Base-by-base conservation (phyloP, 2,113 vertebrate species). In the Tiliqua scincoides region DNA sequence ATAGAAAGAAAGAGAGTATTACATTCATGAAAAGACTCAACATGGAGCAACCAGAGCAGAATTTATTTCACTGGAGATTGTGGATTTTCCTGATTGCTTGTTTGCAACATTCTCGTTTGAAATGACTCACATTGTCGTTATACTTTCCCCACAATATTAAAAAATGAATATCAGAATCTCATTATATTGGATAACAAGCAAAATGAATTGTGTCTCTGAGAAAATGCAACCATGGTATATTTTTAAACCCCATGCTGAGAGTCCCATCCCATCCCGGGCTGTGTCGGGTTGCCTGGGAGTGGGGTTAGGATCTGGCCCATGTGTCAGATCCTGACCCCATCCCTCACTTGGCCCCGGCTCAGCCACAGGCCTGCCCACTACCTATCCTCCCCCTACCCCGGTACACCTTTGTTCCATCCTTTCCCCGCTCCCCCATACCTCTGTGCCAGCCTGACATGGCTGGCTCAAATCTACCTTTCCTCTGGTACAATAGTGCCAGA, bases 101-200 rank as follows among this genome's bases (percentile, higher is more conserved):
- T 32, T 43, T 54, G 72, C 61, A 92, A 93, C 88, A 40, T 43
- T 3, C 27, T 77, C 77, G 15, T 74, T 85, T 85, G 68, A 21
- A n/a, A 57, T 67, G 27, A 43, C 27, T 61, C 85, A 90, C 84
- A 92, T 87, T 86, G 84, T 80, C 90, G 83, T 86, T 90, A 76
- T 65, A 90, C 82, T 87, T 89, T 89, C 93, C 91, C 59, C 82
- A 86, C 72, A 91, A 68, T 61, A 62, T 40, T 82, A 89, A 90
- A n/a, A 83, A 70, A 0, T 35, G 68, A 61, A 78, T 32, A 21
- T 35, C 5, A 67, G 27, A 0, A 20, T 74, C 85, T 87, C 91
- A 84, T 75, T 94, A 87, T 92, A 61, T 86, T 87, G 89, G 83
- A 86, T 80, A 89, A 65, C 86, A 75, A 79, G 35, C 78, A 63